Base-by-base conservation (phyloP, 2,113 vertebrate genomes). In the Pantherophis guttatus region DNA sequence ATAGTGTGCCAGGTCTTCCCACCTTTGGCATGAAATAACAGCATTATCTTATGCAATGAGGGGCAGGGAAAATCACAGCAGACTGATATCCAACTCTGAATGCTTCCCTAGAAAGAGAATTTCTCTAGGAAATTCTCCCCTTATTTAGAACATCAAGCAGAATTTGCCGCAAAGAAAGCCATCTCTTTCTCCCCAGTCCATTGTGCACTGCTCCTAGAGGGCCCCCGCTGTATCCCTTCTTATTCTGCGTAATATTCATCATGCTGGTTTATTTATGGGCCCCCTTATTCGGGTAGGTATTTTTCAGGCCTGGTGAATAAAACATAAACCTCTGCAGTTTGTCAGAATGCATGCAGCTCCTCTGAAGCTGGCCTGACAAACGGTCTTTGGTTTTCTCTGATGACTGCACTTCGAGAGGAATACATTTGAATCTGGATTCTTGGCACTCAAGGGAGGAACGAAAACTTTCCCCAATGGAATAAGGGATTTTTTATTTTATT, bases 291-390 rank as follows among this genome's bases (percentile, higher is more conserved):
- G 95, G 96, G 97, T 98, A 98, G 98, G 97, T 97, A 97, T 98
- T 98, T 98, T 98, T 98, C 97, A 98, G 98, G 97, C 96, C 97
- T 98, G 97, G 98, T 98, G 98, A 99, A 98, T 98, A 98, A 98
- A 98, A 98, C 98, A 98, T 98, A 95, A 98, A 98, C 95, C 96
- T 97, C 94, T 87, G 95, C 91, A 44, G 96, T 95, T 65, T 96
- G 97, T 96, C 97, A 94, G 96, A 95, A 95, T 1, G 92, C 96
- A 93, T 54, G 94, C 92, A 0, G 95, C 92, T 96, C 93, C 95
- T 96, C 95, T 95, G 96, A 96, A 95, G 97, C 94, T 97, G 95
- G 95, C 95, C 97, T 96, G 97, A 97, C 91, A 92, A 97, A 96
- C 96, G 90, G 96, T 97, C 96, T 91, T 95, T 95, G 58, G 95